phyloP scores from a whole-genome alignment of 2,113 vertebrate genomes.

The Engraulis encrasicolus region DNA sequence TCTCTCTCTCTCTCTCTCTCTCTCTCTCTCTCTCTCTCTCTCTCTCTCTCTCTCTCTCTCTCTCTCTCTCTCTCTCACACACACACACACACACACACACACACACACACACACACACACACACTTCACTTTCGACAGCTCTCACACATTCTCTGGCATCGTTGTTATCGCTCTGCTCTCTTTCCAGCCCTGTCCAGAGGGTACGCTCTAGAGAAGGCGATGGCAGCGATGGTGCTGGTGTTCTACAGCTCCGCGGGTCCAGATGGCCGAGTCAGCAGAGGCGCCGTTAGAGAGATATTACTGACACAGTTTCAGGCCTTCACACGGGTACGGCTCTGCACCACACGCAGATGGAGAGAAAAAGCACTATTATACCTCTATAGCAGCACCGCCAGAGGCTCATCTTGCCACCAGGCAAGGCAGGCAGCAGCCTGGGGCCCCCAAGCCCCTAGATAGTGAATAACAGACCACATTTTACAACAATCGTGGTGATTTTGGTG shows the following conservation, averaged over 20 bases:
- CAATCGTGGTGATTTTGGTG: too few relatives aligned
- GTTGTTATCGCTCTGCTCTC: neutral
- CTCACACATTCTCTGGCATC: neutral
- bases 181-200: conserved; percentile 70
- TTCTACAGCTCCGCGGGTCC: conserved; percentile 69
- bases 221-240: conserved; percentile 69
- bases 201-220: conserved; percentile 78
- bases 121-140: neutral
- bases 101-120: neutral
- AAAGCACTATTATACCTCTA: conserved; percentile 31
- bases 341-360: neutral
- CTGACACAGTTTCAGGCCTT: conserved; percentile 73
- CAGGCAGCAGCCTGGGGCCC: too few relatives aligned
- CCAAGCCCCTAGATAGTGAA: too few relatives aligned
- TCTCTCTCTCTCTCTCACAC: neutral
- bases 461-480: too few relatives aligned
- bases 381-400: too few relatives aligned
- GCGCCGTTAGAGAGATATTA: conserved; percentile 69
- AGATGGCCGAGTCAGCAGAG: conserved; percentile 72
- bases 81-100: too few relatives aligned
- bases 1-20: too few relatives aligned
- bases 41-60: neutral
- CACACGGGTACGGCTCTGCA: conserved; percentile 73
- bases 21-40: neutral
- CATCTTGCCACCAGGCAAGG: too few relatives aligned